phyloP scores from a whole-genome alignment of 2,888 invertebrate species.

The Cabera pusaria region DNA sequence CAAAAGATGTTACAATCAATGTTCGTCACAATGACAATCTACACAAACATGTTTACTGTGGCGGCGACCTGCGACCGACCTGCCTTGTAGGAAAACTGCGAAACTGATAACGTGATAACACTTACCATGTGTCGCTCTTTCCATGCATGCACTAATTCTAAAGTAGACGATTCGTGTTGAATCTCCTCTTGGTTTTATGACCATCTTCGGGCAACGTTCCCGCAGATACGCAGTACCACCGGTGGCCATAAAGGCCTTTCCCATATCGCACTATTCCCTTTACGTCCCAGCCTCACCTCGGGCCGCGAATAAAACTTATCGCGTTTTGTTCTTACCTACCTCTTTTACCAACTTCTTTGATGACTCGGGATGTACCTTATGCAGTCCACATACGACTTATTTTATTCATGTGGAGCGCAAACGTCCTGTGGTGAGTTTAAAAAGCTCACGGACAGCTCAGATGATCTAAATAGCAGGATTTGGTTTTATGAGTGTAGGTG shows the following conservation, averaged over 20 bases:
- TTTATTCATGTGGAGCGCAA: slow-evolving; percentile 11
- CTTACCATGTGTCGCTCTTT: too few species aligned
- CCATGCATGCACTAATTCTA: too few species aligned
- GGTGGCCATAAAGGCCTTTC: slow-evolving; percentile 31
- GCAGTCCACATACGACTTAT: slow-evolving; percentile 25
- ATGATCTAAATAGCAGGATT: slow-evolving; percentile 72
- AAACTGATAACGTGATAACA: slow-evolving; percentile 10
- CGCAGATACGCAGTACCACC: too few species aligned
- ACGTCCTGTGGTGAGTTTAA: slow-evolving; percentile 33
- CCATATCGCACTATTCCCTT: slow-evolving; percentile 35
- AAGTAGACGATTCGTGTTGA: too few species aligned
- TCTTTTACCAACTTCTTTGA: slow-evolving; percentile 26
- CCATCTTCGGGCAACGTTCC: too few species aligned
- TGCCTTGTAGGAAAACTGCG: slow-evolving; percentile 21
- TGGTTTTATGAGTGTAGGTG: slow-evolving; percentile 60
- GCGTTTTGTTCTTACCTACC: slow-evolving; percentile 54
- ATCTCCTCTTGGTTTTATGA: too few species aligned
- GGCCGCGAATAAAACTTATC: slow-evolving; percentile 67
- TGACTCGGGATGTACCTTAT: slow-evolving; percentile 6
- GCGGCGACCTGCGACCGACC: slow-evolving; percentile 17
- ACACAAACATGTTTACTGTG: slow-evolving; percentile 33
- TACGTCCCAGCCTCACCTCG: slow-evolving; percentile 48
- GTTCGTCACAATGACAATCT: too few species aligned
- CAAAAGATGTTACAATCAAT: too few species aligned
- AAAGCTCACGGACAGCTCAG: slow-evolving; percentile 52